These are phyloP conservation scores for Drosophila mojavensis DNA, from an alignment of 1,140 invertebrate species.

Conservation along the genomic window DNA sequence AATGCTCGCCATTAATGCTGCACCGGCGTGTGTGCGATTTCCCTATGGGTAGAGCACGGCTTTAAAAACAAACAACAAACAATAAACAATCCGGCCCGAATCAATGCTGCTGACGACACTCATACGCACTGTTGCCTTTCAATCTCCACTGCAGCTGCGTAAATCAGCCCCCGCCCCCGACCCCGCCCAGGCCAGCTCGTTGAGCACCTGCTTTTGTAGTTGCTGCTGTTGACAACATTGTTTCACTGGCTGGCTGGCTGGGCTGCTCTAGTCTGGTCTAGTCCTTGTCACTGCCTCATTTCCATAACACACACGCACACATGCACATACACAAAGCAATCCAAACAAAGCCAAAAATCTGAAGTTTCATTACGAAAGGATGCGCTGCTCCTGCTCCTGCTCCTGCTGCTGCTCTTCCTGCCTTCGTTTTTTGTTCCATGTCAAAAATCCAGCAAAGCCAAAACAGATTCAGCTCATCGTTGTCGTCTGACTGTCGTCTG, in stretches of 20 bases:
- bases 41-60: neutral
- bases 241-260: conserved; percentile 42
- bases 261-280: conserved; percentile 10
- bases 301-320: conserved; percentile 67
- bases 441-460: conserved; percentile 65
- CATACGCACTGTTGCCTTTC: conserved; percentile 80
- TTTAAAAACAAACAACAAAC: conserved; percentile 19
- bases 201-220: conserved; percentile 19
- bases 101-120: conserved; percentile 75
- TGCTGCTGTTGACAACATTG: conserved; percentile 78
- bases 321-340: neutral
- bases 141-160: conserved; percentile 36
- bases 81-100: conserved; percentile 43
- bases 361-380: conserved; percentile 75
- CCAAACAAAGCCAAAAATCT: conserved; percentile 69
- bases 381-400: conserved; percentile 5
- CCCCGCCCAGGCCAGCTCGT: neutral
- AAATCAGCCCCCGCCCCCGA: neutral
- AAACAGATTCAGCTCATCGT: conserved; percentile 52
- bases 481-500: conserved; percentile 67
- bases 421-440: conserved; percentile 58
- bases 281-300: conserved; percentile 61
- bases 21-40: neutral
- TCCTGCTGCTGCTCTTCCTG: conserved; percentile 14
- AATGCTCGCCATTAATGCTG: conserved; percentile 11